A percentile compares a stretch with the other conserved stretches of the same genome.
Evolutionary conservation across 2,113 vertebrate genomes (phyloP).

Genomic region (Gulo gulo): DNA sequence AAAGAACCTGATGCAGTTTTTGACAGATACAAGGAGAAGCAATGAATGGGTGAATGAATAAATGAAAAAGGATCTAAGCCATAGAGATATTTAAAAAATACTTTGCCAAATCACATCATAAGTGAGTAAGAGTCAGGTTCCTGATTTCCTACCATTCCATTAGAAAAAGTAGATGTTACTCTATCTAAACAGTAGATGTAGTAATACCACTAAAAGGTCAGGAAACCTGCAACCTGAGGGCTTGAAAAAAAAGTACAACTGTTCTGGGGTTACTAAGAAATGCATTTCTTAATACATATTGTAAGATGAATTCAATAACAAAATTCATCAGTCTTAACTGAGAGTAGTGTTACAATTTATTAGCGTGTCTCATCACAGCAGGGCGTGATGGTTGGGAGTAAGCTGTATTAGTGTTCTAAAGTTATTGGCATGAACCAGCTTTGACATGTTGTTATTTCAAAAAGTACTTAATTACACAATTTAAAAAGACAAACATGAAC

Average conservation of each 20-base stretch:
- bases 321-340: not conserved
- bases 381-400: not conserved
- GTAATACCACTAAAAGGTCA: not conserved
- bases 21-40: constrained; percentile 9
- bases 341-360: not conserved
- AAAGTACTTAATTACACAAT: not conserved
- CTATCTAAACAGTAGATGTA: not conserved
- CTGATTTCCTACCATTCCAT: not conserved
- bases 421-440: not conserved
- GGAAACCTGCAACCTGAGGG: not conserved
- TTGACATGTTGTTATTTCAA: not conserved
- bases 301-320: not conserved
- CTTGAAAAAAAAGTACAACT: not conserved
- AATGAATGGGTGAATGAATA: not conserved
- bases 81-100: not conserved
- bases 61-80: not conserved
- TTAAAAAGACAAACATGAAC: not conserved
- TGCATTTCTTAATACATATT: not conserved
- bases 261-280: not conserved
- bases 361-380: not conserved
- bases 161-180: not conserved
- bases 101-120: constrained; percentile 20
- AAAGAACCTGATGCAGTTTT: not conserved
- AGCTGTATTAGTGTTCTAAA: not conserved
- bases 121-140: not conserved